A percentile compares a stretch with the other conserved stretches of the same genome.
phyloP scores from a whole-genome alignment of 2,797 vertebrate species.

The Hypotaenidia philippensis region DNA sequence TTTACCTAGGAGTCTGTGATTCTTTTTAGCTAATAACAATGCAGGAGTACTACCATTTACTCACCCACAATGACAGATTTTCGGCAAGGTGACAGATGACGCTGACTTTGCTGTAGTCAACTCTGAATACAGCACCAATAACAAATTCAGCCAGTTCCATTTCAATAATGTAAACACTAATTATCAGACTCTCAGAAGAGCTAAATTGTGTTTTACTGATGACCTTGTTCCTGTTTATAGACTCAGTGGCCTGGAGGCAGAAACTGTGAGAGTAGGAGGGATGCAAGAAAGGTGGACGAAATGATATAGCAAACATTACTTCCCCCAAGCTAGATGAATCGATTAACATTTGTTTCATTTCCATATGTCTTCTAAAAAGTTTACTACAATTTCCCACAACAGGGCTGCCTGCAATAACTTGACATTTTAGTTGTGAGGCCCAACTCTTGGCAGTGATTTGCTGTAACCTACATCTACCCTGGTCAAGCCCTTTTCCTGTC shows the following conservation, averaged over 20 bases:
- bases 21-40: background rate
- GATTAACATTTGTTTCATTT: constrained; percentile 63
- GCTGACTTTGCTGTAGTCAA: background rate
- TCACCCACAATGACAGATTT: background rate
- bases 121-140: background rate
- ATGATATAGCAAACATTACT: background rate
- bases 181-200: constrained; percentile 39
- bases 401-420: background rate
- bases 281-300: background rate
- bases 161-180: constrained; percentile 41
- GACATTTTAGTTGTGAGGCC: constrained; percentile 48
- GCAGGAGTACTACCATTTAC: background rate
- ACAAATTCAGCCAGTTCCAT: background rate
- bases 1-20: background rate
- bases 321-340: constrained; percentile 39
- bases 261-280: background rate
- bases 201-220: constrained; percentile 37
- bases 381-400: constrained; percentile 20
- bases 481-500: background rate
- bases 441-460: background rate
- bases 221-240: constrained; percentile 42
- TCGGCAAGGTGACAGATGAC: background rate
- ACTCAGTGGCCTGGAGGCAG: constrained; percentile 9
- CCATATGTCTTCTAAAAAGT: constrained; percentile 31
- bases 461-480: background rate